These are phyloP conservation scores for Menidia menidia DNA, from an alignment of 2,797 vertebrate species.

Conservation along the genomic window DNA sequence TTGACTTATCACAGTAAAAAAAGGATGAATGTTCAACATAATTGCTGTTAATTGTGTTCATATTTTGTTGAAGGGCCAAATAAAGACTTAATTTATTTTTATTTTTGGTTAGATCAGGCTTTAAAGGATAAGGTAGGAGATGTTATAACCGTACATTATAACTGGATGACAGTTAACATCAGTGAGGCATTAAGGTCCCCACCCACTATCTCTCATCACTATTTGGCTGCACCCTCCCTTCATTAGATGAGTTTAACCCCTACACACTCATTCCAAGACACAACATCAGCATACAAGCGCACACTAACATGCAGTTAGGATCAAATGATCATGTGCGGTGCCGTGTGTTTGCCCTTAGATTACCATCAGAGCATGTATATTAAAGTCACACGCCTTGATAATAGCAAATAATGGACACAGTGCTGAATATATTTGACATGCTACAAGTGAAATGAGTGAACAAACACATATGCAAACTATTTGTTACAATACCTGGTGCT, in stretches of 20 bases:
- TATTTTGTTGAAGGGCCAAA: no score
- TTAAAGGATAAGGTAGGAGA: background rate
- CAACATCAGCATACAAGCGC: constrained; percentile 19
- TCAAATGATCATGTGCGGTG: constrained; percentile 4
- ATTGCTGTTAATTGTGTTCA: no score
- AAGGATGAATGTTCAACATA: no score
- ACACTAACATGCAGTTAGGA: background rate
- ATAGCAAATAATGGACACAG: constrained; percentile 71
- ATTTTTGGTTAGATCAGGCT: no score
- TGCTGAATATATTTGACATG: constrained; percentile 51
- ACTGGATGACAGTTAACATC: constrained; percentile 40
- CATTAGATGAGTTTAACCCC: constrained; percentile 35
- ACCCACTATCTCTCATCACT: constrained; percentile 60
- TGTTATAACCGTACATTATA: constrained; percentile 6
- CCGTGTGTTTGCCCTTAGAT: constrained; percentile 39
- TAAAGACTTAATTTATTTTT: no score
- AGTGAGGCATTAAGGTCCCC: constrained; percentile 42
- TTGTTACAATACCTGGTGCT: constrained; percentile 31
- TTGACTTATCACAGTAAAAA: no score
- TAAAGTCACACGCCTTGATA: constrained; percentile 64
- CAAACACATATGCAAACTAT: constrained; percentile 56
- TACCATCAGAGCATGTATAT: constrained; percentile 50
- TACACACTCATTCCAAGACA: background rate
- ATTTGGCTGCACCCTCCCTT: constrained; percentile 50
- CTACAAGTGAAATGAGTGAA: constrained; percentile 31